Conservation (phyloP, 2,888 invertebrate genomes). For the Cephonodes hylas region DNA sequence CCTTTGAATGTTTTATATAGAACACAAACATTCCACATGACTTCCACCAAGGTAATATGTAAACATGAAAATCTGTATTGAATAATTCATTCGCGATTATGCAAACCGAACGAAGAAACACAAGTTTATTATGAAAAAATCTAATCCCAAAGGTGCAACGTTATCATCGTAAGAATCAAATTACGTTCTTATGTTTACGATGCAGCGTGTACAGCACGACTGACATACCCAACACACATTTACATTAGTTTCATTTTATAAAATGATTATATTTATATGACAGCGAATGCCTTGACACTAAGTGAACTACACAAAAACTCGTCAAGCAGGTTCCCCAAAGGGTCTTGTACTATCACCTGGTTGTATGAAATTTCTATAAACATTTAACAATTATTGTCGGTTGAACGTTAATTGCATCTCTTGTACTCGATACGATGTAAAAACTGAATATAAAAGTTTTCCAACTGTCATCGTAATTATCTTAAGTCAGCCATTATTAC, state of each 20-base stretch:
- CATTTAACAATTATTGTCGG: constrained; percentile 22
- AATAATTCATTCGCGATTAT: neutral
- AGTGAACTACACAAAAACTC: constrained; percentile 49
- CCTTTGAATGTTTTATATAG: neutral
- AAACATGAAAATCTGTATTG: neutral
- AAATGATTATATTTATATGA: neutral
- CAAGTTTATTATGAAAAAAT: neutral
- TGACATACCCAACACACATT: neutral
- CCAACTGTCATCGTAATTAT: neutral
- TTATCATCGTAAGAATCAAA: constrained; percentile 3
- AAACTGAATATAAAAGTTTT: neutral
- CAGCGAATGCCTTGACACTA: constrained; percentile 42
- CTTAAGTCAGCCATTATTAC: neutral
- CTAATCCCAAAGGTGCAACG: neutral
- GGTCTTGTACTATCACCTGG: constrained; percentile 43
- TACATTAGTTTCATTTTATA: constrained; percentile 1
- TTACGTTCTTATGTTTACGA: neutral
- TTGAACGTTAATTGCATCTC: neutral
- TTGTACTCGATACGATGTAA: neutral
- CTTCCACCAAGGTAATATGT: neutral
- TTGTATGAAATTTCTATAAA: constrained; percentile 22
- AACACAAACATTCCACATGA: neutral
- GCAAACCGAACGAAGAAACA: neutral
- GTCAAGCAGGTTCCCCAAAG: constrained; percentile 51
- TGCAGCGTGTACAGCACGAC: neutral